Evolutionary conservation across 2,888 invertebrate species (phyloP).

Genomic region (Bombyx huttoni): DNA sequence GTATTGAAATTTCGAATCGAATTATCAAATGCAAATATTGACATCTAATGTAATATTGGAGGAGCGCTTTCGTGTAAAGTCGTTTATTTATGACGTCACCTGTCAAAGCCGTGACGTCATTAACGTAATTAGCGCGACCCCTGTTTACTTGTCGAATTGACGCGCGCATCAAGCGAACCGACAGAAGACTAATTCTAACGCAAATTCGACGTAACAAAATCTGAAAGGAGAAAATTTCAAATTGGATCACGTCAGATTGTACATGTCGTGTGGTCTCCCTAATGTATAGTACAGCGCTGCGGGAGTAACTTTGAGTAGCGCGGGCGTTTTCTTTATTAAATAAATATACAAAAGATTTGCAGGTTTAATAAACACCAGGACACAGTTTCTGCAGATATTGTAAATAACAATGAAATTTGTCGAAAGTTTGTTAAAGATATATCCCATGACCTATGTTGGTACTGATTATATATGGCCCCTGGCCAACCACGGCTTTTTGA

Average conservation of each 20-base stretch:
- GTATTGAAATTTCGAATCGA: too few species aligned
- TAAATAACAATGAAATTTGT: too few species aligned
- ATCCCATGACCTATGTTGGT: too few species aligned
- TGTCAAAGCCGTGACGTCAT: not conserved
- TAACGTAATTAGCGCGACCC: not conserved
- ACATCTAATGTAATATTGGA: too few species aligned
- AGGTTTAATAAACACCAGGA: too few species aligned
- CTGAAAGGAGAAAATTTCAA: slow-evolving; percentile 52
- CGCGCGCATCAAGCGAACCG: slow-evolving; percentile 4
- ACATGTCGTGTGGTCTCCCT: not conserved
- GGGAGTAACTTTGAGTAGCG: not conserved
- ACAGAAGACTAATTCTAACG: slow-evolving; percentile 28
- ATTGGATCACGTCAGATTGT: slow-evolving; percentile 46
- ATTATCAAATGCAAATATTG: too few species aligned
- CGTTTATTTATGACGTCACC: not conserved
- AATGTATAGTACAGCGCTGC: not conserved
- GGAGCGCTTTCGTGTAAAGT: not conserved
- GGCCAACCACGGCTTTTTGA: too few species aligned
- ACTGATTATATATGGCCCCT: too few species aligned
- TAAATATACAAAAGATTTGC: not conserved
- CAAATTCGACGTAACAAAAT: slow-evolving; percentile 52
- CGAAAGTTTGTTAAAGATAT: too few species aligned
- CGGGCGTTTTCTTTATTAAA: not conserved
- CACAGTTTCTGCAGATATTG: too few species aligned
- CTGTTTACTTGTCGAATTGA: slow-evolving; percentile 2